A percentile compares a stretch with the other conserved stretches of the same genome.
phyloP scores from a whole-genome alignment of 2,113 vertebrate species.

The Callipepla californica region DNA sequence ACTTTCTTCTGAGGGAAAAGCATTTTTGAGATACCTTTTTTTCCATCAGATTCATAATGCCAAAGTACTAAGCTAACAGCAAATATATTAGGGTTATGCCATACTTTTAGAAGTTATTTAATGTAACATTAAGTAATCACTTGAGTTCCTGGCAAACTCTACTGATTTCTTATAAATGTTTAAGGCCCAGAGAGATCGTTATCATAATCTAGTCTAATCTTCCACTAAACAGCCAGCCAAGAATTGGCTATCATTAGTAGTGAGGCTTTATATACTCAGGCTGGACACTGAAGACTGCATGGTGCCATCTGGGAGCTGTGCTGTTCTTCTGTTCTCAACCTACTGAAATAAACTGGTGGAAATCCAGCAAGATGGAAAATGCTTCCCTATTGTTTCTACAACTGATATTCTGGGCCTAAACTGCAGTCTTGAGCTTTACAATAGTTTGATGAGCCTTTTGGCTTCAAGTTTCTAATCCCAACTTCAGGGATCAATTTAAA shows the following conservation, averaged over 20 bases:
- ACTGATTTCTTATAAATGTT: slow-evolving; percentile 8
- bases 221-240: not conserved
- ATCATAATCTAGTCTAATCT: not conserved
- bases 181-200: not conserved
- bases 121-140: not conserved
- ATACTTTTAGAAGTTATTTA: not conserved
- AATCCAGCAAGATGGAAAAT: not conserved
- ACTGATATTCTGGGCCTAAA: not conserved
- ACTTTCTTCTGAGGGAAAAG: not conserved
- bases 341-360: not conserved
- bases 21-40: not conserved
- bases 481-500: slow-evolving; percentile 25
- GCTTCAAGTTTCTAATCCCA: not conserved
- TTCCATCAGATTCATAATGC: not conserved
- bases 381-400: not conserved
- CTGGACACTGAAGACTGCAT: not conserved
- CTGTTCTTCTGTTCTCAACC: not conserved
- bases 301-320: not conserved
- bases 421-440: not conserved
- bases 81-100: not conserved
- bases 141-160: slow-evolving; percentile 14
- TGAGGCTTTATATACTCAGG: not conserved
- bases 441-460: not conserved
- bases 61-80: not conserved
- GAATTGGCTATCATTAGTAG: not conserved